Evolutionary conservation across 2,797 vertebrate genomes (phyloP), one percentile per base, ranked within the genome.

Genomic region (Anas acuta): DNA sequence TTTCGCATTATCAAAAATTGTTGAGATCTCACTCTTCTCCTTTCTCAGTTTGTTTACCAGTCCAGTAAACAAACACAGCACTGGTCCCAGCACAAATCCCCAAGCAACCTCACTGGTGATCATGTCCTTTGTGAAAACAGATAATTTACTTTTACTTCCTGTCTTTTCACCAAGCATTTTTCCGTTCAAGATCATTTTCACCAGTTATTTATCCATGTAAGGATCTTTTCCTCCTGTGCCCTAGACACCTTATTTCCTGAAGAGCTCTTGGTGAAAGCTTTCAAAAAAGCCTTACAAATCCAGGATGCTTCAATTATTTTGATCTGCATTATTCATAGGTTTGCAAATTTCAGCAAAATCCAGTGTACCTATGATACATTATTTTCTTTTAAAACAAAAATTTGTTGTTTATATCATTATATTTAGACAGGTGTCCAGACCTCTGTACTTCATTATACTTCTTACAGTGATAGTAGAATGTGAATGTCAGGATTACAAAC

Each of bases 21-120:
- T 58, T 21, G 30, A 25, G 26, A 23, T 71, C 19, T 87, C 39
- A 23, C 12, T 66, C 8, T 86, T 90, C 21, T 80, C 9, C 13
- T 80, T 80, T 72, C 51, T 77, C 37, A 21, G 11, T 65, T 85
- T 84, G 21, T 75, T 77, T 56, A 43, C 22, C 14, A 39, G 35
- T 35, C 30, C 17, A 17, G 41, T 18, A 43, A 43, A 43, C 41
- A 43, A 43, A 43, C 37, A 53, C 4, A 53, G n/a, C 25, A 51
- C 6, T 17, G 41, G 33, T 61, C 4, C 7, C 41, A 69, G 17
- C 13, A 71, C 7, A 56, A 33, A 76, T 58, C 43, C 0, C 33
- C 37, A 26, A 0, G 0, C 43, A 65, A 89, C 8, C 19, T 21
- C 25, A 25, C 21, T 21, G 22, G 19, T 45, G 28, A 58, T 4